Percentiles rank a stretch among this genome's conserved stretches.
Conservation (phyloP, 1,140 invertebrate species). For the Stegodyphus mimosarum region DNA sequence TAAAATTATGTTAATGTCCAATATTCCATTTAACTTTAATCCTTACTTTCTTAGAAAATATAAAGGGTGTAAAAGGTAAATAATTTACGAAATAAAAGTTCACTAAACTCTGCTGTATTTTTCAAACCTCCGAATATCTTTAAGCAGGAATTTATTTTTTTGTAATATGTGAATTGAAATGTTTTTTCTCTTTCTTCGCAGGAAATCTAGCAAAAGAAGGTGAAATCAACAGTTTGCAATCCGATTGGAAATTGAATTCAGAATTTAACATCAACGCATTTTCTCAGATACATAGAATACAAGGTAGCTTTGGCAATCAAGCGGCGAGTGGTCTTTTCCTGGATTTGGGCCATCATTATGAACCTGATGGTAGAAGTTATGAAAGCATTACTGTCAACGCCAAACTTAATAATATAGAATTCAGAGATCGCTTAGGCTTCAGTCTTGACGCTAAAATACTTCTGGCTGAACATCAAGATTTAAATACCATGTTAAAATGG, state of each 20-base stretch:
- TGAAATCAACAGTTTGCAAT: neutral
- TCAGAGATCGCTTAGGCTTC: constrained; percentile 33
- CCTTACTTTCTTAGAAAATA: too few relatives aligned
- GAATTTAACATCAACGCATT: constrained; percentile 42
- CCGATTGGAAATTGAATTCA: constrained; percentile 20
- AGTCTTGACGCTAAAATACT: constrained; percentile 19
- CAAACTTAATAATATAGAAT: constrained; percentile 30
- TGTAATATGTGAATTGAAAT: too few relatives aligned
- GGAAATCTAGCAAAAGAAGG: constrained; percentile 47
- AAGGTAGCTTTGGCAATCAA: constrained; percentile 22
- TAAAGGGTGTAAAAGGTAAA: too few relatives aligned
- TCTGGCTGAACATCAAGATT: constrained; percentile 40
- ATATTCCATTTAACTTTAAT: too few relatives aligned
- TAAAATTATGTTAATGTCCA: too few relatives aligned
- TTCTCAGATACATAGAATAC: constrained; percentile 22
- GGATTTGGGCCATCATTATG: constrained; percentile 27
- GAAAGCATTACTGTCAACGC: constrained; percentile 41
- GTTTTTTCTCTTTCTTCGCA: neutral
- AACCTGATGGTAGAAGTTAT: constrained; percentile 43
- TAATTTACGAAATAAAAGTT: too few relatives aligned
- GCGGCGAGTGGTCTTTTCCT: constrained; percentile 16
- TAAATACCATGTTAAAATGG: constrained; percentile 40
- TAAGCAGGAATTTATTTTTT: too few relatives aligned
- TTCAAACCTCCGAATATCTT: too few relatives aligned
- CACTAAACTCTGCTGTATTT: too few relatives aligned